Evolutionary conservation across 2,888 invertebrate species (phyloP).

Genomic region (Drosophila paucipuncta): DNA sequence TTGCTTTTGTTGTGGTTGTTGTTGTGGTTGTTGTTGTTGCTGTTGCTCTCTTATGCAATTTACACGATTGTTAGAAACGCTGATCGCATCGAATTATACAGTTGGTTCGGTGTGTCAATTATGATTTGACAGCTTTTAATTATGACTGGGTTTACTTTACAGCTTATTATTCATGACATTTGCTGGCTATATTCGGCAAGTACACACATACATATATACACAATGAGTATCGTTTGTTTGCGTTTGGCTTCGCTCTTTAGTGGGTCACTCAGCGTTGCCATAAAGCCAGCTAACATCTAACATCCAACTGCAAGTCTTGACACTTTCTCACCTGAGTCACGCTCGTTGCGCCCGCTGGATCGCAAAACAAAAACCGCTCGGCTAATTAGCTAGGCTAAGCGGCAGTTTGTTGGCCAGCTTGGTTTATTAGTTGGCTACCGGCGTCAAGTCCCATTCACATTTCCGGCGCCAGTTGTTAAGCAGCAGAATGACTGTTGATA

Average conservation of each 20-base stretch:
- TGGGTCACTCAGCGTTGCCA: slow-evolving; percentile 41
- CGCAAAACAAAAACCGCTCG: slow-evolving; percentile 24
- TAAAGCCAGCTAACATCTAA: slow-evolving; percentile 21
- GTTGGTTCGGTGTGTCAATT: slow-evolving; percentile 55
- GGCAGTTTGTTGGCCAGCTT: slow-evolving; percentile 4
- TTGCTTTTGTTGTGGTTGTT: neutral
- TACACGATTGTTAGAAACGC: slow-evolving; percentile 70
- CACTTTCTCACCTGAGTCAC: slow-evolving; percentile 72
- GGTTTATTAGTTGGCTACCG: slow-evolving; percentile 17
- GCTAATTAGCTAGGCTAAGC: slow-evolving; percentile 40
- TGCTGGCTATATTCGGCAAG: slow-evolving; percentile 20
- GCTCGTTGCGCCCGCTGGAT: slow-evolving; percentile 41
- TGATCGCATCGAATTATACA: slow-evolving; percentile 9
- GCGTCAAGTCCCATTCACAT: slow-evolving; percentile 27
- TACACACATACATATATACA: neutral
- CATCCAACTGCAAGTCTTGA: slow-evolving; percentile 42
- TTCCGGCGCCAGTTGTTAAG: slow-evolving; percentile 24
- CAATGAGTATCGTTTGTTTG: slow-evolving; percentile 16
- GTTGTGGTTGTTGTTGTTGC: neutral
- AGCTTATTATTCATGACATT: slow-evolving; percentile 71
- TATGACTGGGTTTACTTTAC: slow-evolving; percentile 53
- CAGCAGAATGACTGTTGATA: slow-evolving; percentile 8
- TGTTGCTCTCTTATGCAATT: slow-evolving; percentile 67
- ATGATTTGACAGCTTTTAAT: slow-evolving; percentile 77
- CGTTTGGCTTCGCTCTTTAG: slow-evolving; percentile 18